These are phyloP conservation scores for Narcine bancroftii DNA, from an alignment of 2,113 vertebrate genomes.

Conservation along the genomic window DNA sequence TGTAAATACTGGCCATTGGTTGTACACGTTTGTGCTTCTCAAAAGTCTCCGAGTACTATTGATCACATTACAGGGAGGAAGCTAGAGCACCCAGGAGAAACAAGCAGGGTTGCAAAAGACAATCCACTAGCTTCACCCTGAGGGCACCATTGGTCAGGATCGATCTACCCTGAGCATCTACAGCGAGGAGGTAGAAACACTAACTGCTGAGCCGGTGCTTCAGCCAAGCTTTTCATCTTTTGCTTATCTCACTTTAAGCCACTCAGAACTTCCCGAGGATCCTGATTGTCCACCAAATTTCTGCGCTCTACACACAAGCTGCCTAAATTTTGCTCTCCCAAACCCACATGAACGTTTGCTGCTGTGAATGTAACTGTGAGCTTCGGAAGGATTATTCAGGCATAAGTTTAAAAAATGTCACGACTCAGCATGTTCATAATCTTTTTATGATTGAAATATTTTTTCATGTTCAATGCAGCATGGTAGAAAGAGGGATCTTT, in stretches of 20 bases:
- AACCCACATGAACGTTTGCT: background rate
- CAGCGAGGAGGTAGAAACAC: background rate
- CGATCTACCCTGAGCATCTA: too few species aligned
- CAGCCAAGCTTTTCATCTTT: background rate
- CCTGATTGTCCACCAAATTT: background rate
- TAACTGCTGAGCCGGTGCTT: background rate
- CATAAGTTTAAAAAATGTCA: background rate
- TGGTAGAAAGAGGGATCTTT: background rate
- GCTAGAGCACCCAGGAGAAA: too few species aligned
- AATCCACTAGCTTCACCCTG: too few species aligned
- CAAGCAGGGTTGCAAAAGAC: too few species aligned
- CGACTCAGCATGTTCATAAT: background rate
- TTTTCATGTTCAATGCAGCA: background rate
- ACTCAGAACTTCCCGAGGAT: background rate
- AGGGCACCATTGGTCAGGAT: too few species aligned
- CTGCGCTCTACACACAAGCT: background rate
- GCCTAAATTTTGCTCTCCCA: background rate
- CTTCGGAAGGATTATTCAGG: background rate
- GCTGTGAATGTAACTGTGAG: background rate
- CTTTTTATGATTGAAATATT: background rate
- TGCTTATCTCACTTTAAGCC: background rate
- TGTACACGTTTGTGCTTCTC: too few species aligned
- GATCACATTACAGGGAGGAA: too few species aligned
- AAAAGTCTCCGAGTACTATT: too few species aligned
- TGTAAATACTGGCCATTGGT: too few species aligned